These are phyloP conservation scores for Taphrorychus bicolor DNA, from an alignment of 2,888 invertebrate genomes.

Conservation along the genomic window DNA sequence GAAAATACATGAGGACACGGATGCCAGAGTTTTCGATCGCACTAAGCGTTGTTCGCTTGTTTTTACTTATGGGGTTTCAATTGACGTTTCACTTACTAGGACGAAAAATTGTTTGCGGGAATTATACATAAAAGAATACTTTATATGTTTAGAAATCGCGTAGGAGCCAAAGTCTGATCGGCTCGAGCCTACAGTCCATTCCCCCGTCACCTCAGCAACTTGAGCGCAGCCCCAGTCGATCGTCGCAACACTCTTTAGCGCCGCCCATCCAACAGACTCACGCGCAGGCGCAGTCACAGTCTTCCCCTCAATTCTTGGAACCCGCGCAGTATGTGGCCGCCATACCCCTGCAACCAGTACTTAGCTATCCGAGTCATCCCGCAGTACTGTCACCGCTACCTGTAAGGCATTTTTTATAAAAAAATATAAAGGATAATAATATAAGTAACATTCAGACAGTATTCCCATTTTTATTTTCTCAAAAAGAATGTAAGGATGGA, in stretches of 20 bases:
- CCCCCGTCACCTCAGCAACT: slow-evolving; percentile 17
- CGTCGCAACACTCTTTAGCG: background rate
- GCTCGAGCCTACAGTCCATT: slow-evolving; percentile 18
- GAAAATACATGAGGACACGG: too few relatives aligned
- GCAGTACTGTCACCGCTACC: slow-evolving; percentile 59
- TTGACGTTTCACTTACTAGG: too few relatives aligned
- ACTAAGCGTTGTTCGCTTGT: too few relatives aligned
- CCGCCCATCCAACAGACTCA: slow-evolving; percentile 30
- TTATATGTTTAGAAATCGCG: slow-evolving; percentile 55
- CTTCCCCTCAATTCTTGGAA: slow-evolving; percentile 57
- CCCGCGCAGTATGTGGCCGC: slow-evolving; percentile 65
- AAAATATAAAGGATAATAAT: too few relatives aligned
- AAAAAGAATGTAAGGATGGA: too few relatives aligned
- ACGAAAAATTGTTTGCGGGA: too few relatives aligned
- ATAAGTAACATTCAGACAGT: too few relatives aligned
- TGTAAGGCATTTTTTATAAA: slow-evolving; percentile 47
- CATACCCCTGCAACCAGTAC: slow-evolving; percentile 67
- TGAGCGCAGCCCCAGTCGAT: slow-evolving; percentile 23
- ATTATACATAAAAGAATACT: too few relatives aligned
- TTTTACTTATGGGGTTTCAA: too few relatives aligned
- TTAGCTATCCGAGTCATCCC: slow-evolving; percentile 62
- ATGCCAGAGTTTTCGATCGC: too few relatives aligned
- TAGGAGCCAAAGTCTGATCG: slow-evolving; percentile 48
- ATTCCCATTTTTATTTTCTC: too few relatives aligned
- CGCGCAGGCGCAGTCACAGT: slow-evolving; percentile 39